phyloP scores from a whole-genome alignment of 1,140 invertebrate genomes.

The Aradophagus sp. region DNA sequence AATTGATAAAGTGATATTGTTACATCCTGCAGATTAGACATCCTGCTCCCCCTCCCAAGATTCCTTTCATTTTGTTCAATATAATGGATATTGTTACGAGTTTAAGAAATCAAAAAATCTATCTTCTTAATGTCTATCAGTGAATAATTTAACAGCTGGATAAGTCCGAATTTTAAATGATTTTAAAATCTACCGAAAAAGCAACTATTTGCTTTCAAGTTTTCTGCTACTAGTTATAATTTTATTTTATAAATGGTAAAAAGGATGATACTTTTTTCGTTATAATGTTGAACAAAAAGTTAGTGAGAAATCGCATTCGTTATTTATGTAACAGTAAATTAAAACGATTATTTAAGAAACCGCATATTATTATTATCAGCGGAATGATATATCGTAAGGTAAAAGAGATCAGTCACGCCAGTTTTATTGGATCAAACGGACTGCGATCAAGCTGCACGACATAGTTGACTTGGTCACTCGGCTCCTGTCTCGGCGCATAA shows the following conservation, averaged over 20 bases:
- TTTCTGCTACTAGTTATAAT: too few species aligned
- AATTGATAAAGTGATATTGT: slow-evolving; percentile 70
- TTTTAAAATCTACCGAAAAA: too few species aligned
- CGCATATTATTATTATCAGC: too few species aligned
- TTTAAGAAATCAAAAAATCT: slow-evolving; percentile 34
- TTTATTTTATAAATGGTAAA: too few species aligned
- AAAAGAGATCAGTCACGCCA: too few species aligned
- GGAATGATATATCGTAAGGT: too few species aligned
- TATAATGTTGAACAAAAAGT: too few species aligned
- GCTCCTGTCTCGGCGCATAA: slow-evolving; percentile 70
- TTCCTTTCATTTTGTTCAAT: slow-evolving; percentile 52
- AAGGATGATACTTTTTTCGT: too few species aligned
- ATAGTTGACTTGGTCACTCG: slow-evolving; percentile 70
- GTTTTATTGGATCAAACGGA: slow-evolving; percentile 70
- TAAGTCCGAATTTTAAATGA: slow-evolving; percentile 13
- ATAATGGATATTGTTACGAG: slow-evolving; percentile 42
- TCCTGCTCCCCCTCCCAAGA: slow-evolving; percentile 36
- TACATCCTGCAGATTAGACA: slow-evolving; percentile 57
- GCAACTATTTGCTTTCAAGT: too few species aligned
- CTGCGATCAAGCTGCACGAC: slow-evolving; percentile 67
- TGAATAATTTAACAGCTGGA: slow-evolving; percentile 24
- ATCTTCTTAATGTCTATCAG: slow-evolving; percentile 38
- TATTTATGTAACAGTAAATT: too few species aligned
- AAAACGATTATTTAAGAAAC: too few species aligned
- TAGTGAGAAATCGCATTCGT: too few species aligned